Base-by-base conservation (phyloP, 2,113 vertebrate species). In the Ahaetulla prasina region DNA sequence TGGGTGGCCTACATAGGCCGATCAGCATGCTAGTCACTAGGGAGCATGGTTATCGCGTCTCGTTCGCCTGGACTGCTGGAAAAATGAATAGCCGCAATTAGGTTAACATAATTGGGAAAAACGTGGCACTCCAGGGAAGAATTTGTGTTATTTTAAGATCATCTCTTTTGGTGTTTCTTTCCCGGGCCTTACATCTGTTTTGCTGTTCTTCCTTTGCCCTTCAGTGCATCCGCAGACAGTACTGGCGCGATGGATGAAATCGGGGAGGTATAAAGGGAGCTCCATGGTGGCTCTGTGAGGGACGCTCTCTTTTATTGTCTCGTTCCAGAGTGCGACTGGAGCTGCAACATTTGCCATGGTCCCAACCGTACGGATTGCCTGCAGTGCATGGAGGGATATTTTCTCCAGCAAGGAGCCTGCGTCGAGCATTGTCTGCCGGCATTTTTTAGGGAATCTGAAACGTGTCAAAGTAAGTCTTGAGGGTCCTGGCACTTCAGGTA, bases 301-400 rank as follows among this genome's bases (percentile, higher is more conserved):
- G 84, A 49, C 43, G 8, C 84, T 49, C 35, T 89, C 18, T 43
- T 35, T 50, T 16, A 23, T 86, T 1, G 47, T 88, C 45, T n/a
- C n/a, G n/a, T n/a, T n/a, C 14, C 94, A 99, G 99, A 99, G 96
- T 99, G 99, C 60, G 98, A 99, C 93, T 99, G 99, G 99, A 99
- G 98, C 96, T 99, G 99, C 91, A 99, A 98, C 0, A 96, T 97
- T 0, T 99, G 99, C 39, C 97, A 91, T 3, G 99, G 99, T 4
- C 98, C 99, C 0, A 97, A 96, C 87, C 96, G 94, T 43, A 99
- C 96, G 0, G 99, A 99, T 96, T 99, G 99, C 96, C 96, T 99
- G 94, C 99, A 98, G 97, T 99, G 99, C 95, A 98, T 99, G 98
- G 98, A 99, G 9, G 98, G 98, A 52, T 97, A 98, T 0, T 50